phyloP scores from a whole-genome alignment of 2,888 invertebrate genomes.

The Leucozona laternaria region DNA sequence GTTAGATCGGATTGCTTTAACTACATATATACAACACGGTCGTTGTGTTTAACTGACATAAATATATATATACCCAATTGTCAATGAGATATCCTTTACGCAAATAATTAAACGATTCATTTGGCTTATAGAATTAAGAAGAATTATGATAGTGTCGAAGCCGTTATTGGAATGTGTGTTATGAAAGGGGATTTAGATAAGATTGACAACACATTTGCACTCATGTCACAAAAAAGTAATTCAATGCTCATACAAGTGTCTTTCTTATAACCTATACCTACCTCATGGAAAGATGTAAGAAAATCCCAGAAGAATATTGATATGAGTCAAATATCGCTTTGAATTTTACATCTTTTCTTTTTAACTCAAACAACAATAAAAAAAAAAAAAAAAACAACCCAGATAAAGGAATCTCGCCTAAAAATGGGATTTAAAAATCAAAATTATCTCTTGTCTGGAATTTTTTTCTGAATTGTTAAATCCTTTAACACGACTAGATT shows the following conservation, averaged over 20 bases:
- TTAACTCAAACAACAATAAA: background rate
- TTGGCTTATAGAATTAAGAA: constrained; percentile 4
- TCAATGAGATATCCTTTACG: background rate
- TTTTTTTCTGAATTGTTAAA: background rate
- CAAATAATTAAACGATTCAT: background rate
- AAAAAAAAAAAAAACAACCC: background rate
- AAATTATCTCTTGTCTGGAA: background rate
- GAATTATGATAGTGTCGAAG: background rate
- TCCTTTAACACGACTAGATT: background rate
- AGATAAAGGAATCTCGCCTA: background rate
- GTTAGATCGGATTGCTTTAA: background rate
- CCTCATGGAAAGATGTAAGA: background rate
- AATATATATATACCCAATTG: no score
- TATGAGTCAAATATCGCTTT: background rate
- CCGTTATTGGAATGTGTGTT: background rate
- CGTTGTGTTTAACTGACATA: background rate
- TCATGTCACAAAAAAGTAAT: background rate
- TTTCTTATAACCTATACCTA: background rate
- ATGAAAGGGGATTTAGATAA: background rate
- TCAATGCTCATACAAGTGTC: background rate
- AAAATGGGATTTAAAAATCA: background rate
- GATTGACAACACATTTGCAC: background rate
- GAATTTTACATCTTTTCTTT: background rate
- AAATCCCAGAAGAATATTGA: background rate
- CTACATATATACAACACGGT: background rate